These are phyloP conservation scores for Chrysocyon brachyurus DNA, from an alignment of 2,797 vertebrate genomes.

Conservation along the genomic window DNA sequence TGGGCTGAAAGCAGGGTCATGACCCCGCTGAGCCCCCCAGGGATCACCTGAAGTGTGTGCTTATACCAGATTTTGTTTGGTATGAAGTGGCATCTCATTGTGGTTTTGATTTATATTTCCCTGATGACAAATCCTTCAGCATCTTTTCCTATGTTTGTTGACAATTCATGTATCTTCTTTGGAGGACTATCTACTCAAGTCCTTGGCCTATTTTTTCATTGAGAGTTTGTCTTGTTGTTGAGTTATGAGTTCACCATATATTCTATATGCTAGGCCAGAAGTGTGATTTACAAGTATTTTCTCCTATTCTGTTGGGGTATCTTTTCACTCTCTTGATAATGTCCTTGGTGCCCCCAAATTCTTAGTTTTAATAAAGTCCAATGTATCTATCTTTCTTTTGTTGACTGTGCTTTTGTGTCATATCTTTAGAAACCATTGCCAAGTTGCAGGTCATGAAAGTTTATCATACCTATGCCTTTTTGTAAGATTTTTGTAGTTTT, in stretches of 20 bases:
- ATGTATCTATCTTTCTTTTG: background rate
- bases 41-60: no score
- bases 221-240: background rate
- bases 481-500: background rate
- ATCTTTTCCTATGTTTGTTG: background rate
- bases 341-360: background rate
- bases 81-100: background rate
- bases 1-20: no score
- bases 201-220: background rate
- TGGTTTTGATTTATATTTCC: background rate
- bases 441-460: background rate
- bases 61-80: background rate
- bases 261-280: background rate
- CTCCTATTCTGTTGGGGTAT: background rate
- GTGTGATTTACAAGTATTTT: conserved; percentile 33
- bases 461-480: background rate
- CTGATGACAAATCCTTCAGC: background rate
- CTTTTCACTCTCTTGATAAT: background rate
- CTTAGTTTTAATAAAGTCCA: background rate
- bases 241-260: background rate
- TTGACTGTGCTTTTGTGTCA: background rate
- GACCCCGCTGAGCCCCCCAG: no score
- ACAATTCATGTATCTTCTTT: background rate
- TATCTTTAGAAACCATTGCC: background rate
- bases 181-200: background rate